Percentiles rank a stretch among this genome's conserved stretches.
phyloP scores from a whole-genome alignment of 2,113 vertebrate species.

The Percopsis transmontana region DNA sequence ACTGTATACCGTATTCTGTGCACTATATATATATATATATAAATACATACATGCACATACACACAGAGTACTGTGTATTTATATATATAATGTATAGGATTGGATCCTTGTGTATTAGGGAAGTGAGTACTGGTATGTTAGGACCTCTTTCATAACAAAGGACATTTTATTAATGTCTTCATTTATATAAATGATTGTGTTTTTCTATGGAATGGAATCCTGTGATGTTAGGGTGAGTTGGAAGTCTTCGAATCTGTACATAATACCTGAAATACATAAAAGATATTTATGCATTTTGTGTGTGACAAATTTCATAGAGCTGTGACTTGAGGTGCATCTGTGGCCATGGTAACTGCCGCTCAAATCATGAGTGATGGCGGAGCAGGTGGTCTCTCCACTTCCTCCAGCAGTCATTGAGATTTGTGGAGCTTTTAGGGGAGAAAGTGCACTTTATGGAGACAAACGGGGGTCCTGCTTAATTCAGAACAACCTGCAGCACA shows the following conservation, averaged over 20 bases:
- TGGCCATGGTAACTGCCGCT: conserved; percentile 63
- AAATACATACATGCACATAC: no score
- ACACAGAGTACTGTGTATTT: no score
- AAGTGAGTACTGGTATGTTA: neutral
- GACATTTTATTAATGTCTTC: neutral
- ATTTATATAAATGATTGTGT: no score
- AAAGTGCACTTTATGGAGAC: conserved; percentile 52
- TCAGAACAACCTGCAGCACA: conserved; percentile 35
- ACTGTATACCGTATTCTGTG: neutral
- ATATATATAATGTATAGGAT: neutral
- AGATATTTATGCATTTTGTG: neutral
- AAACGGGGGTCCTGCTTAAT: conserved; percentile 41
- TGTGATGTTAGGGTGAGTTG: no score
- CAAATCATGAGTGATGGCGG: conserved; percentile 29
- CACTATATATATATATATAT: neutral
- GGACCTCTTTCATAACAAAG: neutral
- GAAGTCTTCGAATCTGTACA: neutral
- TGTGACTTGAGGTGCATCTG: conserved; percentile 53
- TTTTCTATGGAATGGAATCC: no score
- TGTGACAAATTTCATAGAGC: conserved; percentile 53
- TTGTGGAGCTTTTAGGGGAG: conserved; percentile 65
- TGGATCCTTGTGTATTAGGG: neutral
- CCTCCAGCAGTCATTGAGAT: conserved; percentile 58
- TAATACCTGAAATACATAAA: neutral
- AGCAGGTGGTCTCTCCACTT: conserved; percentile 34